Evolutionary conservation across 2,113 vertebrate species (phyloP).

Genomic region (Vulpes lagopus): DNA sequence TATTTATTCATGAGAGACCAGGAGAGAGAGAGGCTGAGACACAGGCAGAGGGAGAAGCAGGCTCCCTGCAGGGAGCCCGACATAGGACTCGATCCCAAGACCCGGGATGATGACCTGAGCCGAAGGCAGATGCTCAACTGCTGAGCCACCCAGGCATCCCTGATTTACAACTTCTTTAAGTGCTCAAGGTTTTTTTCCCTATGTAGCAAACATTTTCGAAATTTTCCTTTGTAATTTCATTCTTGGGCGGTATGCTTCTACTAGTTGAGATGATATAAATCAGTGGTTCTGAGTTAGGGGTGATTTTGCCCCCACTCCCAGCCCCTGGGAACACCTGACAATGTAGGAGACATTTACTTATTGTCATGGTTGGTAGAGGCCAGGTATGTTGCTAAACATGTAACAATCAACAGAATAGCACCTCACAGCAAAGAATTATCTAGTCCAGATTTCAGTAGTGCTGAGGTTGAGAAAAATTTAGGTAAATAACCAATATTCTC

Average conservation of each 20-base stretch:
- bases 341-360: neutral
- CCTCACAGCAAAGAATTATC: neutral
- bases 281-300: neutral
- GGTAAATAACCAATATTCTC: neutral
- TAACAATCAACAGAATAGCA: neutral
- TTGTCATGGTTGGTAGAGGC: neutral
- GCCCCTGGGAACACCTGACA: neutral
- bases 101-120: too few species aligned
- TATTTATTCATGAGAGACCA: too few species aligned
- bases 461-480: neutral
- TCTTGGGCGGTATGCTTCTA: neutral
- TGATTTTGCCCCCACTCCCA: neutral
- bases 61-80: too few species aligned
- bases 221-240: constrained; percentile 35
- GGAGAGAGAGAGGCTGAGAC: too few species aligned
- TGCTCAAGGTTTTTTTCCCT: neutral
- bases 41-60: too few species aligned
- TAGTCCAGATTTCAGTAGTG: neutral
- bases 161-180: neutral
- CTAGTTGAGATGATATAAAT: neutral
- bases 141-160: too few species aligned
- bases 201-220: neutral
- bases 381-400: neutral
- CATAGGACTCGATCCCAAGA: too few species aligned
- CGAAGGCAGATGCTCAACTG: too few species aligned